Percentiles rank a stretch among this genome's conserved stretches.
phyloP scores from a whole-genome alignment of 1,140 invertebrate genomes.

The Sweltsa coloradensis region DNA sequence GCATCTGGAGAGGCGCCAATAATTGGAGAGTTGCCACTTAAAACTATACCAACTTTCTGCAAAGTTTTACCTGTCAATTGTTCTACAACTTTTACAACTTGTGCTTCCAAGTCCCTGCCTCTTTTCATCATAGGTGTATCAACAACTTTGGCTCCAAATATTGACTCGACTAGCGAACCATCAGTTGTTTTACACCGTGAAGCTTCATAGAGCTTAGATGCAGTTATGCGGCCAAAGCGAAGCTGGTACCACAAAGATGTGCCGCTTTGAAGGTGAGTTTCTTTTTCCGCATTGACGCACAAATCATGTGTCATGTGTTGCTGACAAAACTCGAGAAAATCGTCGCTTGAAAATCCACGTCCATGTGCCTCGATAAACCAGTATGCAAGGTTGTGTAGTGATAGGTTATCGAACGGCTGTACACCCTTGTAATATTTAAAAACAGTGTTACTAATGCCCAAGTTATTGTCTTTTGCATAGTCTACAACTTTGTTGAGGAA shows the following conservation, averaged over 20 bases:
- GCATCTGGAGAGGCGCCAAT: conserved; percentile 28
- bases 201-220: conserved; percentile 28
- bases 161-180: conserved; percentile 22
- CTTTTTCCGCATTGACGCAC: conserved; percentile 15
- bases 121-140: conserved; percentile 22
- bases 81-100: conserved; percentile 18
- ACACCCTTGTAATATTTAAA: conserved; percentile 11
- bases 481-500: conserved; percentile 16
- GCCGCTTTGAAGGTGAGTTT: conserved; percentile 18
- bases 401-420: conserved; percentile 10
- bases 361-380: conserved; percentile 4
- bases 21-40: conserved; percentile 17
- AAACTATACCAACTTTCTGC: conserved; percentile 16
- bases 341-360: conserved; percentile 8
- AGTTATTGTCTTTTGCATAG: conserved; percentile 7
- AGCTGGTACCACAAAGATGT: conserved; percentile 24
- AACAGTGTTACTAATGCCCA: conserved; percentile 12
- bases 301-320: conserved; percentile 13
- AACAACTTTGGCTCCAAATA: conserved; percentile 23
- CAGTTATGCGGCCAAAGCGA: conserved; percentile 28
- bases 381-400: conserved; percentile 19
- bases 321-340: conserved; percentile 14
- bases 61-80: conserved; percentile 10
- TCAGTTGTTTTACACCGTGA: conserved; percentile 23
- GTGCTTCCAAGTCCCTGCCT: conserved; percentile 23